Evolutionary conservation across 2,888 invertebrate species (phyloP), one percentile per base, ranked within the genome.

Genomic region (Salticus scenicus): DNA sequence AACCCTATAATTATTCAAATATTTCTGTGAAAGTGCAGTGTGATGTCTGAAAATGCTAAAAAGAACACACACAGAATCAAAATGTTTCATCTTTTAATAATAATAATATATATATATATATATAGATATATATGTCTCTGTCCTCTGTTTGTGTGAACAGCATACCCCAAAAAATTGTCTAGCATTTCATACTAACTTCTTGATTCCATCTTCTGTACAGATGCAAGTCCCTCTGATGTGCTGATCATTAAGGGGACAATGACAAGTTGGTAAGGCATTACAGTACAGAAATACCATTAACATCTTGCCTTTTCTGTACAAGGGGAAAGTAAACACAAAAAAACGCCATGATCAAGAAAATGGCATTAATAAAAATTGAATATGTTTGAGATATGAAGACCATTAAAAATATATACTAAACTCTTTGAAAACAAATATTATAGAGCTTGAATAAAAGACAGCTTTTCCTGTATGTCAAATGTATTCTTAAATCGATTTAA

Each of bases 91-190:
- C 79, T 85, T 85, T 79, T 79, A 74, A 85, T 74, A 74, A 85
- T n/a, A n/a, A n/a, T n/a, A n/a, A n/a, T n/a, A n/a, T n/a, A n/a
- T n/a, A n/a, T n/a, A n/a, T n/a, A n/a, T n/a, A n/a, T n/a, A n/a
- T n/a, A n/a, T n/a, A n/a, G n/a, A n/a, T 83, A 85, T 85, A 85
- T 78, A 85, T 85, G 78, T 85, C 79, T 85, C 84, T 85, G 84
- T 85, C 78, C 84, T 85, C 69, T 82, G 30, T 71, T 47, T 47
- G 51, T 71, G 37, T 70, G 84, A 85, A 79, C 84, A 85, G 84
- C 78, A 70, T 85, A 79, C 73, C 84, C 78, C 73, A 79, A 85
- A 85, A 85, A 85, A 78, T 70, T 24, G 57, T 69, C 79, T 79
- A 79, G 37, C 74, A 67, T 78, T 70, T 42, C 42, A 42, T n/a